phyloP scores from a whole-genome alignment of 2,797 vertebrate genomes.

The Eospalax fontanierii region DNA sequence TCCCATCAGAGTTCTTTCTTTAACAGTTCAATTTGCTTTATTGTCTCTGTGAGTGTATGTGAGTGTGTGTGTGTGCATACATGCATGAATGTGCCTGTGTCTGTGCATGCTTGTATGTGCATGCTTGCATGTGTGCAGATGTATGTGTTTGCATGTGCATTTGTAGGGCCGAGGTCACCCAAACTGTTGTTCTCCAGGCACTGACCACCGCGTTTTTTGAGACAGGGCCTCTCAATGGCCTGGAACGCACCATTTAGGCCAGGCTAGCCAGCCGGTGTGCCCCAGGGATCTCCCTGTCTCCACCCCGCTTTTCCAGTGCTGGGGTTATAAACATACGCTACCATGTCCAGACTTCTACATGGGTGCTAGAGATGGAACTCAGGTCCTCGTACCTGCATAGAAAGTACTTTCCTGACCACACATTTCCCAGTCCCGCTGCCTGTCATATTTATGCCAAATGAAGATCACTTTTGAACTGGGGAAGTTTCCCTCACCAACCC shows the following conservation, averaged over 20 bases:
- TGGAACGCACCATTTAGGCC: neutral
- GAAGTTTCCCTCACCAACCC: too few species aligned
- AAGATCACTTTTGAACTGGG: neutral
- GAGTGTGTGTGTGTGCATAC: neutral
- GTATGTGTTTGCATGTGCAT: neutral
- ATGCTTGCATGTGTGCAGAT: neutral
- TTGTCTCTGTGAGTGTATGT: neutral
- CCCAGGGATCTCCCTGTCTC: neutral
- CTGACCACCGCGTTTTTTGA: neutral
- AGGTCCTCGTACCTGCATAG: neutral
- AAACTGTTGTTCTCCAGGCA: neutral
- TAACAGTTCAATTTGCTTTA: fast-evolving
- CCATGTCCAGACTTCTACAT: neutral
- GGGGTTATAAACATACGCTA: neutral
- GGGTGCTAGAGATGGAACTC: neutral
- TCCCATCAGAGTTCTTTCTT: fast-evolving
- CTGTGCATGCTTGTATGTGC: too few species aligned
- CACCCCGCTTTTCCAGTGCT: neutral
- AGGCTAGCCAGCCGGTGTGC: neutral
- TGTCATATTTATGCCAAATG: fast-evolving
- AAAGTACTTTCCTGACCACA: neutral
- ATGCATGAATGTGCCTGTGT: neutral
- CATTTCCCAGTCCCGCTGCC: neutral
- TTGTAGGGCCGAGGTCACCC: neutral
- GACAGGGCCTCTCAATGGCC: neutral